phyloP scores from a whole-genome alignment of 2,113 vertebrate genomes.

The Picathartes gymnocephalus region DNA sequence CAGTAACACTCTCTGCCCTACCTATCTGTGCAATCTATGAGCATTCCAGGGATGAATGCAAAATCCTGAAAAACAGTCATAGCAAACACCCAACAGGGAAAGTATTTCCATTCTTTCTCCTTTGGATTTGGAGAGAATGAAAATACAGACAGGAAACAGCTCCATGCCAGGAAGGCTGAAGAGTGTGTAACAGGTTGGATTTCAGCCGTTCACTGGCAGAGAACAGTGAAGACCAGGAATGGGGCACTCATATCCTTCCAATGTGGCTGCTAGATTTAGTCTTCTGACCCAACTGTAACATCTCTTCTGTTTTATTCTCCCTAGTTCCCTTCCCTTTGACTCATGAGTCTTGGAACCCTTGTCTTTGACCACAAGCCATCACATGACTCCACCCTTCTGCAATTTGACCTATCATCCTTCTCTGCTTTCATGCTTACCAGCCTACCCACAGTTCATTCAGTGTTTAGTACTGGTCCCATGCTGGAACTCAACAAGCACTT shows the following conservation, averaged over 20 bases:
- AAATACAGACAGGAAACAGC: background rate
- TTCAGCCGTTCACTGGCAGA: background rate
- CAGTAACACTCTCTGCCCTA: background rate
- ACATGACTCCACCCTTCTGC: background rate
- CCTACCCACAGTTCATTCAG: background rate
- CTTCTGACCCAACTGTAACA: background rate
- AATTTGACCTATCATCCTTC: background rate
- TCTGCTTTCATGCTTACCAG: background rate
- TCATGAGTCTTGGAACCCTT: background rate
- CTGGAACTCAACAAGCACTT: background rate
- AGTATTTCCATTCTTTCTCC: background rate
- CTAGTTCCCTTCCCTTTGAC: background rate
- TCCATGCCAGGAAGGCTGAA: background rate
- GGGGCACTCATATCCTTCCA: background rate
- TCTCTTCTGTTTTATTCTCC: background rate
- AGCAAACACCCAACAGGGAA: background rate
- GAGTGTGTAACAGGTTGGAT: background rate
- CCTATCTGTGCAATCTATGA: background rate
- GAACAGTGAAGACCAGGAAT: background rate
- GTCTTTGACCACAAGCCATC: background rate
- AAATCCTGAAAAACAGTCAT: background rate
- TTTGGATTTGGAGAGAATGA: background rate
- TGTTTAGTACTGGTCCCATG: fast-evolving
- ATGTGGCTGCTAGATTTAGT: background rate
- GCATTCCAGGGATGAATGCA: background rate